A percentile compares a stretch with the other conserved stretches of the same genome.
Conservation (phyloP, 2,888 invertebrate species). For the Cylindroiulus punctatus region DNA sequence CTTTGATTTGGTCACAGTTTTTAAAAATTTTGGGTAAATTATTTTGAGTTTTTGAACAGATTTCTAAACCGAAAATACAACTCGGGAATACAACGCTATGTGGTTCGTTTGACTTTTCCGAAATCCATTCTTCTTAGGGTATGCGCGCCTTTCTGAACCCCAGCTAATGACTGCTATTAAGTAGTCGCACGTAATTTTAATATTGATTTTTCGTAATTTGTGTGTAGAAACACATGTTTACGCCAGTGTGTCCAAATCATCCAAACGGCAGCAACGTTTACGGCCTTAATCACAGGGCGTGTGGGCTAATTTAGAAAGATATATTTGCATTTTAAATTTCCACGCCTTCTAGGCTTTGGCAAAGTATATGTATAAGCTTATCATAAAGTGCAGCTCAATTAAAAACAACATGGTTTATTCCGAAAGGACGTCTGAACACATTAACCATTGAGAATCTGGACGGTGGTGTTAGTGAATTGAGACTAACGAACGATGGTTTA, state of each 20-base stretch:
- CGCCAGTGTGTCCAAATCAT: neutral
- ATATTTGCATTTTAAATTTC: slow-evolving; percentile 16
- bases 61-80: too few relatives aligned
- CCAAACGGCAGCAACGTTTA: neutral
- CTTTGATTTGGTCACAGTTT: too few relatives aligned
- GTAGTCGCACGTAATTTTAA: too few relatives aligned
- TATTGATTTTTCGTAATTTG: too few relatives aligned
- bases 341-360: neutral
- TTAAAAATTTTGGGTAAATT: too few relatives aligned
- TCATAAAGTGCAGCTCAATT: neutral
- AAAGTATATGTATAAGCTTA: slow-evolving; percentile 12
- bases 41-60: too few relatives aligned
- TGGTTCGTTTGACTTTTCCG: too few relatives aligned
- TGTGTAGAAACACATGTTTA: neutral
- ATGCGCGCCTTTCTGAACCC: too few relatives aligned
- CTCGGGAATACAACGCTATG: too few relatives aligned
- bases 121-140: too few relatives aligned
- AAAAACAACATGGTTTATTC: neutral
- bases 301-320: neutral
- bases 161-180: too few relatives aligned
- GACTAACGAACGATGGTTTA: neutral
- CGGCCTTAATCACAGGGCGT: slow-evolving; percentile 5
- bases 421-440: neutral
- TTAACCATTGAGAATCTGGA: slow-evolving; percentile 2
- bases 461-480: neutral